These are phyloP conservation scores for Notothenia coriiceps DNA, from an alignment of 2,113 vertebrate genomes.

Conservation along the genomic window DNA sequence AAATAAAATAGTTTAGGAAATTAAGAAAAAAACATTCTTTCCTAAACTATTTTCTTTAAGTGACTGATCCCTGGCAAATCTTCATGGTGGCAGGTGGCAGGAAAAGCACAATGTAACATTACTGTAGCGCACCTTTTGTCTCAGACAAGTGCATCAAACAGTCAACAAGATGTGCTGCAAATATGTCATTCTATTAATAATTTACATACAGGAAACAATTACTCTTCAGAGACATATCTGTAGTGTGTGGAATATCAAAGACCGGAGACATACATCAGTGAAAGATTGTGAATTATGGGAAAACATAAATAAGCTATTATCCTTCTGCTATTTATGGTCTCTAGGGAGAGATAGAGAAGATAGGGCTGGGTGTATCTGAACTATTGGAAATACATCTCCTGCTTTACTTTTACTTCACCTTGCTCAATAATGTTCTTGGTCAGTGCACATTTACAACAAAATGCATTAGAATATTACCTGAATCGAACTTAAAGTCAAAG, in stretches of 20 bases:
- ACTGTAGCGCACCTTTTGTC: slow-evolving; percentile 54
- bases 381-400: slow-evolving; percentile 30
- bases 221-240: slow-evolving; percentile 50
- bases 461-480: slow-evolving; percentile 41
- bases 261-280: slow-evolving; percentile 33
- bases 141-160: slow-evolving; percentile 54
- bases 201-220: slow-evolving; percentile 59
- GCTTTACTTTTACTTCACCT: slow-evolving; percentile 28
- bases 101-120: slow-evolving; percentile 34
- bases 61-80: slow-evolving; percentile 54
- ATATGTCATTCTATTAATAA: slow-evolving; percentile 63
- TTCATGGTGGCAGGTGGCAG: slow-evolving; percentile 50
- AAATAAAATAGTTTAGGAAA: slow-evolving; percentile 32
- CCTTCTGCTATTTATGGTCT: slow-evolving; percentile 43
- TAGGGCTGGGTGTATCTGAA: slow-evolving; percentile 1
- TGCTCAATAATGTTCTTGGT: slow-evolving; percentile 16
- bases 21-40: slow-evolving; percentile 40
- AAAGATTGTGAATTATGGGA: slow-evolving; percentile 27
- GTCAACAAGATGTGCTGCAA: slow-evolving; percentile 59
- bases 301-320: slow-evolving; percentile 51
- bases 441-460: slow-evolving; percentile 55
- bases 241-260: slow-evolving; percentile 58
- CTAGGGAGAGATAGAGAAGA: background rate
- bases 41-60: slow-evolving; percentile 28
- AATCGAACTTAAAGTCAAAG: slow-evolving; percentile 32